Percentiles rank a stretch among this genome's conserved stretches.
Evolutionary conservation across 2,113 vertebrate species (phyloP).

Genomic region (Scophthalmus maximus): DNA sequence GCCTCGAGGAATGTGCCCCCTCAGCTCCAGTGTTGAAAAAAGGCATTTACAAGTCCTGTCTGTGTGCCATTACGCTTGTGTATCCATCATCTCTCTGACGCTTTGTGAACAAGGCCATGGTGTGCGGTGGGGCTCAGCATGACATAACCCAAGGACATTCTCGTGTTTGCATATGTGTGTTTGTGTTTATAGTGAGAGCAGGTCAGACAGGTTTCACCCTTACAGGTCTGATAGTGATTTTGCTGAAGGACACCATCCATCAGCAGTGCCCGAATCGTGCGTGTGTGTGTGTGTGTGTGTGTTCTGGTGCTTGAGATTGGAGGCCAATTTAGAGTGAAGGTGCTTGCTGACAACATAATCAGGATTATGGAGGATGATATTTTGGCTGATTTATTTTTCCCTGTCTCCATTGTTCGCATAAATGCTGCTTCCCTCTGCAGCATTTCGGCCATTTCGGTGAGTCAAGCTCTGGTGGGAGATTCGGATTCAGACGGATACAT

Average conservation of each 20-base stretch:
- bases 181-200: background rate
- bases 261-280: slow-evolving; percentile 5
- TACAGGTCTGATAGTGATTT: slow-evolving; percentile 27
- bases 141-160: slow-evolving; percentile 51
- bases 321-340: slow-evolving; percentile 20
- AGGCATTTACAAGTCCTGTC: no score
- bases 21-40: background rate
- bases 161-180: slow-evolving; percentile 33
- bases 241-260: slow-evolving; percentile 68
- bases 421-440: slow-evolving; percentile 31
- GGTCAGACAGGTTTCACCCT: slow-evolving; percentile 27
- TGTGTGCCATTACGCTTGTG: background rate
- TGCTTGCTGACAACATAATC: slow-evolving; percentile 44
- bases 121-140: background rate
- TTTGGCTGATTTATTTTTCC: slow-evolving; percentile 38
- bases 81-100: slow-evolving; percentile 12
- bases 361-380: slow-evolving; percentile 48
- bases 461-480: slow-evolving; percentile 48
- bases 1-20: slow-evolving; percentile 45
- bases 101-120: slow-evolving; percentile 22
- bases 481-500: slow-evolving; percentile 11
- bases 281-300: background rate
- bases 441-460: slow-evolving; percentile 49
- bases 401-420: slow-evolving; percentile 7
- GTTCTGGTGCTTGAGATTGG: slow-evolving; percentile 1